Percentiles rank a stretch among this genome's conserved stretches.
phyloP scores from a whole-genome alignment of 2,797 vertebrate species.

The Alca torda region DNA sequence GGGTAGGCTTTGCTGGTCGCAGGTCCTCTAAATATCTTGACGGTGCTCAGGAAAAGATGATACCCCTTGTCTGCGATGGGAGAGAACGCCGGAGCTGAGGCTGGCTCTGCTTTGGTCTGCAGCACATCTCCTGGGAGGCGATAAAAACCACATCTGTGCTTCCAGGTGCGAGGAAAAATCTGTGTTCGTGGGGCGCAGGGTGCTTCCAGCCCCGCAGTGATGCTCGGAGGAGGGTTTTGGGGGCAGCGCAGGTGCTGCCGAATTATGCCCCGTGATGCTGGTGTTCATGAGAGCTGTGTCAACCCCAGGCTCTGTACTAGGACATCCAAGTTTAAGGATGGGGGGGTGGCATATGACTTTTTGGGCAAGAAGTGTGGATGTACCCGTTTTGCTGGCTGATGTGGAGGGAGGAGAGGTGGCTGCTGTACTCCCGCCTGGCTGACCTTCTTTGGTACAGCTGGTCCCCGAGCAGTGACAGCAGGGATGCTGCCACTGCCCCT shows the following conservation, averaged over 20 bases:
- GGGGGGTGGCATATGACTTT: neutral
- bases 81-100: neutral
- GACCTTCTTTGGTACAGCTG: neutral
- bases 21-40: neutral
- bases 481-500: neutral
- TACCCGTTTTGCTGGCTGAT: neutral
- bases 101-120: neutral
- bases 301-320: rapidly evolving
- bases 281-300: neutral
- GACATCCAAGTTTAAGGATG: neutral
- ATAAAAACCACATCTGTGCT: neutral
- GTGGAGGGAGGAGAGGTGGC: neutral
- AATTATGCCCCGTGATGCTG: rapidly evolving
- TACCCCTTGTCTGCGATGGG: neutral
- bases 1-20: neutral
- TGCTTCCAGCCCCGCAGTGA: neutral
- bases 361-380: neutral
- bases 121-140: neutral
- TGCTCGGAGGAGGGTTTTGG: neutral
- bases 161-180: too few relatives aligned
- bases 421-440: rapidly evolving
- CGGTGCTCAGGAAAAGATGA: neutral
- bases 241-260: rapidly evolving
- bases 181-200: rapidly evolving
- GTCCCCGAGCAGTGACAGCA: rapidly evolving